These are phyloP conservation scores for Xylocopa sonorina DNA, from an alignment of 1,140 invertebrate genomes.

Conservation along the genomic window DNA sequence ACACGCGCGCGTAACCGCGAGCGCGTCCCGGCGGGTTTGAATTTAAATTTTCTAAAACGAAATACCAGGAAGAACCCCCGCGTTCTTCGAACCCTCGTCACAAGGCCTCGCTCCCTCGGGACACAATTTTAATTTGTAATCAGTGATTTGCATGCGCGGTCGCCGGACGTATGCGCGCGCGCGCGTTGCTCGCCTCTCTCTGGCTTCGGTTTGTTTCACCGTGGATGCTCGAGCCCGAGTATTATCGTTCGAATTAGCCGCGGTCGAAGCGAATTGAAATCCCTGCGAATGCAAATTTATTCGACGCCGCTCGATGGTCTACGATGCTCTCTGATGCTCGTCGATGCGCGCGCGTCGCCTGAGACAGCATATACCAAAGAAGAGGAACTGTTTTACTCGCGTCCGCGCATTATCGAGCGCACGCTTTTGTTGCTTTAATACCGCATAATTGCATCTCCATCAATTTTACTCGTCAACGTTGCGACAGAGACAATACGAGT, in stretches of 20 bases:
- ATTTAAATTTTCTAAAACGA: slow-evolving; percentile 67
- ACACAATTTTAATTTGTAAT: slow-evolving; percentile 68
- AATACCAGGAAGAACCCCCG: slow-evolving; percentile 39
- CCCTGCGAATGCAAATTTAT: slow-evolving; percentile 56
- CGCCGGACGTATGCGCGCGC: too few species aligned
- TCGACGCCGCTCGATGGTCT: not conserved
- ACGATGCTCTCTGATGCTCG: slow-evolving; percentile 3
- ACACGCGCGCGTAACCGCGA: not conserved
- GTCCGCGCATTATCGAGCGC: not conserved
- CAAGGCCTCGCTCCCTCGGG: slow-evolving; percentile 4
- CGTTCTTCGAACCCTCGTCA: slow-evolving; percentile 13
- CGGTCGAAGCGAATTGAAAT: slow-evolving; percentile 46
- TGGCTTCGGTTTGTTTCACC: too few species aligned
- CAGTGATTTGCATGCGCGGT: slow-evolving; percentile 60
- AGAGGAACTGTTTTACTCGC: not conserved
- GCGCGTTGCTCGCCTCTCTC: not conserved
- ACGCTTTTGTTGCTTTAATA: slow-evolving; percentile 52
- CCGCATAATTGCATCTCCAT: slow-evolving; percentile 61
- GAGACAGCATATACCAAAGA: not conserved
- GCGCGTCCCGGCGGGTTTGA: slow-evolving; percentile 45
- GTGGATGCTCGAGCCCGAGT: slow-evolving; percentile 24
- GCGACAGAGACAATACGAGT: slow-evolving; percentile 1
- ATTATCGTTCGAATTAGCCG: slow-evolving; percentile 55
- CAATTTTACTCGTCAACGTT: not conserved
- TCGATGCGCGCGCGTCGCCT: not conserved